Conservation (phyloP, 2,113 vertebrate genomes). For the Phrynosoma platyrhinos region DNA sequence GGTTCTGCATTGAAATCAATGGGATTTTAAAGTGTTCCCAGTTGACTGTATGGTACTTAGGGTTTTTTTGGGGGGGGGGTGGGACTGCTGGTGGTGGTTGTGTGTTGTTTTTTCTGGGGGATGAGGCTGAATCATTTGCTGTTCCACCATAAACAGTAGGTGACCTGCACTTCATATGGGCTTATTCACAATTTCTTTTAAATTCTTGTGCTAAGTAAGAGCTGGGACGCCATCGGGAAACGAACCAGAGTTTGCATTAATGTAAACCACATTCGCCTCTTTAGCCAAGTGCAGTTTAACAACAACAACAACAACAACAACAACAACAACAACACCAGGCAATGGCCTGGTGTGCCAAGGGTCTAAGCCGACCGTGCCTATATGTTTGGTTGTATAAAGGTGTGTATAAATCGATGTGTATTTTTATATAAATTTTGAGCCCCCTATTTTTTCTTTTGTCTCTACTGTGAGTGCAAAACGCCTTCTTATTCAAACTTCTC, state of each 20-base stretch:
- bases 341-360: background rate
- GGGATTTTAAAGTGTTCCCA: background rate
- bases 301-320: background rate
- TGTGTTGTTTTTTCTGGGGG: too few species aligned
- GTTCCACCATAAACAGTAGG: background rate
- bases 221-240: background rate
- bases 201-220: background rate
- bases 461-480: constrained; percentile 8
- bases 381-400: constrained; percentile 35
- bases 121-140: too few species aligned
- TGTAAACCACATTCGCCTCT: background rate
- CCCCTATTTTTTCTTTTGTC: background rate
- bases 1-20: background rate
- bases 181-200: background rate
- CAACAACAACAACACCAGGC: background rate
- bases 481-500: background rate
- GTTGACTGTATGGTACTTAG: background rate
- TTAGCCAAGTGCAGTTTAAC: background rate
- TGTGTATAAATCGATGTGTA: constrained; percentile 46
- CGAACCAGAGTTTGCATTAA: background rate
- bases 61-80: background rate
- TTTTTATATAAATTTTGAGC: constrained; percentile 30
- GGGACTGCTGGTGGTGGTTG: background rate
- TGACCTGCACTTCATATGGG: background rate
- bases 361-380: constrained; percentile 6